A percentile compares a stretch with the other conserved stretches of the same genome.
These are phyloP conservation scores for Polydesmus complanatus DNA, from an alignment of 2,888 invertebrate genomes.

Conservation along the genomic window DNA sequence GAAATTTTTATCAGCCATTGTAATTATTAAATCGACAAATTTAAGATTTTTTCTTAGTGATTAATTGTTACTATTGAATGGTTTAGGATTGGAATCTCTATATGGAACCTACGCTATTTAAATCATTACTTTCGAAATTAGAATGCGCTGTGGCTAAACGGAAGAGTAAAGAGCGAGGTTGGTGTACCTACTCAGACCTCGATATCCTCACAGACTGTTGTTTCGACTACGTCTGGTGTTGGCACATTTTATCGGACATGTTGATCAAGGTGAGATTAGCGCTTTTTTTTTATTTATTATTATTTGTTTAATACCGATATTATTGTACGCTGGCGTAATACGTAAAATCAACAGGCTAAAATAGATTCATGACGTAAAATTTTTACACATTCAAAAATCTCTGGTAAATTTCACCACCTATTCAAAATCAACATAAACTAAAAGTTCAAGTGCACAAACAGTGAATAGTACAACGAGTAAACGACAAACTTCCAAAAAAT, in stretches of 20 bases:
- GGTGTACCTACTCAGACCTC: constrained; percentile 70
- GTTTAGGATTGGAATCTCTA: constrained; percentile 74
- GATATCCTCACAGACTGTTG: constrained; percentile 41
- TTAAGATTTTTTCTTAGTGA: not conserved
- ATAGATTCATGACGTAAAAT: too few relatives aligned
- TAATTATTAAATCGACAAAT: constrained; percentile 30
- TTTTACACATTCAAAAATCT: too few relatives aligned
- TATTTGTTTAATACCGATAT: too few relatives aligned
- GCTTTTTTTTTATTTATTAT: too few relatives aligned
- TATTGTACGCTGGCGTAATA: too few relatives aligned
- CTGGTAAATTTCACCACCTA: too few relatives aligned
- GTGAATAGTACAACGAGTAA: too few relatives aligned
- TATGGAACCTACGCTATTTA: constrained; percentile 60
- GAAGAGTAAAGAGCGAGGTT: constrained; percentile 57
- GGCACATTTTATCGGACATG: constrained; percentile 37
- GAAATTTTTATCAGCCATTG: constrained; percentile 78
- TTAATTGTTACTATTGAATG: too few relatives aligned
- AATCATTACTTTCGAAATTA: constrained; percentile 50
- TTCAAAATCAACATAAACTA: too few relatives aligned
- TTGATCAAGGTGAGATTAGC: constrained; percentile 33
- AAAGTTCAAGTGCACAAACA: too few relatives aligned
- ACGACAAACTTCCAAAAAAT: too few relatives aligned
- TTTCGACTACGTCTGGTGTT: constrained; percentile 23
- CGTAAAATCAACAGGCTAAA: too few relatives aligned
- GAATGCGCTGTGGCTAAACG: constrained; percentile 58